Conservation (phyloP, 2,888 invertebrate species). For the Zygogramma bicolorata region DNA sequence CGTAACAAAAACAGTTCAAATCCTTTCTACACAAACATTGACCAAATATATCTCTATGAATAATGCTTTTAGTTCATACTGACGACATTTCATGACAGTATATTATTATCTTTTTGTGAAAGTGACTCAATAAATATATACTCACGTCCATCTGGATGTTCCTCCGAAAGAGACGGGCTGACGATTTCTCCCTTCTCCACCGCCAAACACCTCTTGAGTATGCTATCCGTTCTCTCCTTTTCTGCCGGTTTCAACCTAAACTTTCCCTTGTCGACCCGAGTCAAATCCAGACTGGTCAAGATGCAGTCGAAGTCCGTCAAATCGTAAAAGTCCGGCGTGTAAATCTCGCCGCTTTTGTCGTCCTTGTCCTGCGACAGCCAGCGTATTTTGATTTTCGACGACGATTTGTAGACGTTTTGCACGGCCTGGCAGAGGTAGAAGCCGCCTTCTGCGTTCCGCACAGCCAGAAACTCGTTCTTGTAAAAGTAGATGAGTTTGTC, state of each 20-base stretch:
- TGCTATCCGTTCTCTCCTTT: conserved; percentile 82
- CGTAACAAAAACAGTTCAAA: too few relatives aligned
- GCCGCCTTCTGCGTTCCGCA: conserved; percentile 89
- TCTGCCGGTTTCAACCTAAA: conserved; percentile 81
- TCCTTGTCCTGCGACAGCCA: conserved; percentile 86
- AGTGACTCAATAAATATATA: conserved; percentile 52
- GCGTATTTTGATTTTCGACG: conserved; percentile 87
- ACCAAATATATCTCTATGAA: too few relatives aligned
- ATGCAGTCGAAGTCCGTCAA: conserved; percentile 90
- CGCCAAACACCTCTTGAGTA: conserved; percentile 84
- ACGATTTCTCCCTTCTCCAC: conserved; percentile 77
- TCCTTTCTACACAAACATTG: too few relatives aligned
- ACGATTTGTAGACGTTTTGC: conserved; percentile 90
- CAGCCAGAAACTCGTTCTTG: conserved; percentile 92
- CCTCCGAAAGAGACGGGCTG: conserved; percentile 75
- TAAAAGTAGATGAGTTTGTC: conserved; percentile 89
- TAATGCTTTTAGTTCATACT: too few relatives aligned
- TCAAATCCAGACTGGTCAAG: conserved; percentile 84
- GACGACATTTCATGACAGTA: too few relatives aligned
- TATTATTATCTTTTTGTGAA: too few relatives aligned
- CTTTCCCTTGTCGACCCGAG: conserved; percentile 78
- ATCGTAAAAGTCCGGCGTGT: conserved; percentile 88
- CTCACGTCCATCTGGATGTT: conserved; percentile 89
- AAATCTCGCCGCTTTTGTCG: conserved; percentile 37
- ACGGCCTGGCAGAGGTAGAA: conserved; percentile 91